A percentile compares a stretch with the other conserved stretches of the same genome.
Evolutionary conservation across 1,140 invertebrate species (phyloP).

Genomic region (Trichonephila inaurata): DNA sequence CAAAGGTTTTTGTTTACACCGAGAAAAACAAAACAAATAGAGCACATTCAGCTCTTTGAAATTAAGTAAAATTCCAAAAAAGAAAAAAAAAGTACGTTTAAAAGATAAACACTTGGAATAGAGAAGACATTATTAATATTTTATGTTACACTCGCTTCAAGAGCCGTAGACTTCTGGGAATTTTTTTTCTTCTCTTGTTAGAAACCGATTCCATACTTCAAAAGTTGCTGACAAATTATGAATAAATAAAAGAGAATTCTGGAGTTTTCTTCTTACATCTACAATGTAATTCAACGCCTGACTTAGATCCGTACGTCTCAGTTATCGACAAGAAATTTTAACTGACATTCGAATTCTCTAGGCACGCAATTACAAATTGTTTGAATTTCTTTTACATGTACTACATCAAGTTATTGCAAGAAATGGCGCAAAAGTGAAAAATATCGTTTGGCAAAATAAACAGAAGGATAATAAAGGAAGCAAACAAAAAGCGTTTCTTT

Average conservation of each 20-base stretch:
- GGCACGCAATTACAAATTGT: slow-evolving; percentile 23
- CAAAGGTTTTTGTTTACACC: not conserved
- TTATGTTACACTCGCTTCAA: not conserved
- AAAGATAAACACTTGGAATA: not conserved
- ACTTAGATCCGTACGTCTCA: not conserved
- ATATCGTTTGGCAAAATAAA: not conserved
- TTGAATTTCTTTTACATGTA: not conserved
- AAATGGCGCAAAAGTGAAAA: not conserved
- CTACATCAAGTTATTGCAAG: not conserved
- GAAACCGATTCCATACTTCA: not conserved
- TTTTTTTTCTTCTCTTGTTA: not conserved
- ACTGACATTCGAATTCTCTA: slow-evolving; percentile 32
- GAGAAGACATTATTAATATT: not conserved
- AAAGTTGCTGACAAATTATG: not conserved
- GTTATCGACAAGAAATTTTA: not conserved
- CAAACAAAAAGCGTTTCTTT: not conserved
- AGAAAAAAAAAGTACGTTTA: not conserved
- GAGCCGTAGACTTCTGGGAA: not conserved
- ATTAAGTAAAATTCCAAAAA: not conserved
- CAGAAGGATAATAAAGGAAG: not conserved
- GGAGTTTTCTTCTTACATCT: not conserved
- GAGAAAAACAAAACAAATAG: not conserved
- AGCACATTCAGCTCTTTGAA: not conserved
- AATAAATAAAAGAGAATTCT: not conserved
- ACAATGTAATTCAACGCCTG: not conserved